Evolutionary conservation across 2,797 vertebrate species (phyloP).

Genomic region (Etheostoma perlongum): DNA sequence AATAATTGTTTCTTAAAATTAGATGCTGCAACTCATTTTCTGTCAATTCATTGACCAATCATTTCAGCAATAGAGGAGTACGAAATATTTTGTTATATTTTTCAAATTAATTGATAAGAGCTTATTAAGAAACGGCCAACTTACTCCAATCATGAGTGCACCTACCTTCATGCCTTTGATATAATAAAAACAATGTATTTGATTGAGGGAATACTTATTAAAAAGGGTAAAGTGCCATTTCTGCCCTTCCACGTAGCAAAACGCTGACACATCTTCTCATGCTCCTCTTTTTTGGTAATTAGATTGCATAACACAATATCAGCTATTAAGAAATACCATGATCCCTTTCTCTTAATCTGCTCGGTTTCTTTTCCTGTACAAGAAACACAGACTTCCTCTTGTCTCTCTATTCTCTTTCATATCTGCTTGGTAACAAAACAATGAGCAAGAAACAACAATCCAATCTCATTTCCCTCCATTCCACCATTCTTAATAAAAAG

Average conservation of each 20-base stretch:
- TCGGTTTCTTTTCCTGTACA: conserved; percentile 18
- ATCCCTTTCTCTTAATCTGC: conserved; percentile 10
- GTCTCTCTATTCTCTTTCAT: conserved; percentile 13
- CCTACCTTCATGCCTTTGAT: background rate
- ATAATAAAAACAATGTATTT: background rate
- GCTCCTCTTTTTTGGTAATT: background rate
- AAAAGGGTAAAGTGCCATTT: background rate
- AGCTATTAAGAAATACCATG: conserved; percentile 39
- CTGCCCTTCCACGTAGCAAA: background rate
- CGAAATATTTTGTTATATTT: background rate
- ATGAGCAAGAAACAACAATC: conserved; percentile 3
- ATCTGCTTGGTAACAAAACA: conserved; percentile 29
- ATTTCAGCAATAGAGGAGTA: background rate
- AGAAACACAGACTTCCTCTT: conserved; percentile 4
- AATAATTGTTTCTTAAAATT: background rate
- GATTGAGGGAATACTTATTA: background rate
- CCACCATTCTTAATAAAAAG: conserved; percentile 11
- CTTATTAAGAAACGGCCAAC: background rate
- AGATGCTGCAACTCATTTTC: background rate
- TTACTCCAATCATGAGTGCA: background rate
- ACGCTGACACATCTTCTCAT: conserved; percentile 44
- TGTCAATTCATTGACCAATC: background rate
- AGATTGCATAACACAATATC: conserved; percentile 36
- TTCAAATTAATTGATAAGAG: background rate
- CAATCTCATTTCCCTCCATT: conserved; percentile 25